These are phyloP conservation scores for Sinotaia quadrata DNA, from an alignment of 2,888 invertebrate species.

Conservation along the genomic window DNA sequence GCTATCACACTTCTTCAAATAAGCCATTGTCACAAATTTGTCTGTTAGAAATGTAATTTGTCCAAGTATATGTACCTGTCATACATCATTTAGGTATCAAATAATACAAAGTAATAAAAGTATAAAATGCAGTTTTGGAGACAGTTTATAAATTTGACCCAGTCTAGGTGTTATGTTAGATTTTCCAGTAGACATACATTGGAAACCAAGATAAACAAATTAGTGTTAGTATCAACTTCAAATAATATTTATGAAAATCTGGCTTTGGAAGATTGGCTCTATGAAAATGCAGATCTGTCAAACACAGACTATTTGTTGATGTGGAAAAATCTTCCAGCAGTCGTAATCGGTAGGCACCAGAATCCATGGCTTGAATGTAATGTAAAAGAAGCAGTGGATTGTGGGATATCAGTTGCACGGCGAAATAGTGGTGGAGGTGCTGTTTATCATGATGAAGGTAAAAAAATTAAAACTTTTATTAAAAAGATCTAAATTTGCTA, in stretches of 20 bases:
- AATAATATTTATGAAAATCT: slow-evolving; percentile 92
- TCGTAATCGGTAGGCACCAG: slow-evolving; percentile 96
- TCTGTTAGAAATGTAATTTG: too few species aligned
- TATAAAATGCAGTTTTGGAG: too few species aligned
- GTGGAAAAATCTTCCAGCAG: slow-evolving; percentile 94
- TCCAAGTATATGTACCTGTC: too few species aligned
- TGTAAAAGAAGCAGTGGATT: slow-evolving; percentile 78
- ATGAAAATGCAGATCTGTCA: slow-evolving; percentile 86
- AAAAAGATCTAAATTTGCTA: too few species aligned
- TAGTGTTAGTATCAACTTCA: slow-evolving; percentile 82
- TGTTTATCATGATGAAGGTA: slow-evolving; percentile 91
- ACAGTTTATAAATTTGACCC: too few species aligned
- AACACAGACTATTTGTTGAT: slow-evolving; percentile 86
- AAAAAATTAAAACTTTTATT: background rate
- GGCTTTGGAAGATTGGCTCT: slow-evolving; percentile 97
- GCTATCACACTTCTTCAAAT: too few species aligned
- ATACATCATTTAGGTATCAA: too few species aligned
- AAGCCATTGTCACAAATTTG: too few species aligned
- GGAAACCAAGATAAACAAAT: background rate
- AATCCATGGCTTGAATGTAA: slow-evolving; percentile 97
- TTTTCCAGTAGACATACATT: too few species aligned
- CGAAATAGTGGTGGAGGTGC: slow-evolving; percentile 96
- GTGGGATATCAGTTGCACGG: slow-evolving; percentile 84
- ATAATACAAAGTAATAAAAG: too few species aligned
- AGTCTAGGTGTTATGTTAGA: too few species aligned